Percentiles rank a stretch among this genome's conserved stretches.
phyloP scores from a whole-genome alignment of 1,140 invertebrate species.

The Pomacea maculata region DNA sequence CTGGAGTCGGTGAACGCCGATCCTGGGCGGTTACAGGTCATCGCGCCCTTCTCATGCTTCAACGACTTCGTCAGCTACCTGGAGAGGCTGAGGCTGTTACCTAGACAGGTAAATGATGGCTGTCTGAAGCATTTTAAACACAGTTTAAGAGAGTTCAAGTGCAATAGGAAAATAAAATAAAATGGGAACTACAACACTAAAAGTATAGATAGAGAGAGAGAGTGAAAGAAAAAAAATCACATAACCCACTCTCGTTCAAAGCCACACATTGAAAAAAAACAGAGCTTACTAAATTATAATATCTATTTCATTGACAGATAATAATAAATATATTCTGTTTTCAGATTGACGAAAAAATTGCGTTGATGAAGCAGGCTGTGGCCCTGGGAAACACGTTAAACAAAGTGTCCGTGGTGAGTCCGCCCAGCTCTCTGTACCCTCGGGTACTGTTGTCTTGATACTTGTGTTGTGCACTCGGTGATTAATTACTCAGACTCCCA shows the following conservation, averaged over 20 bases:
- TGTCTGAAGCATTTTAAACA: too few species aligned
- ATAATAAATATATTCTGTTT: slow-evolving; percentile 1
- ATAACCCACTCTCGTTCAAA: too few species aligned
- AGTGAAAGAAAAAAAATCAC: too few species aligned
- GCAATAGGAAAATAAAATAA: too few species aligned
- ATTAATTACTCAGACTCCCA: background rate
- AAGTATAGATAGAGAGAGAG: too few species aligned
- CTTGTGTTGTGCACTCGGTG: too few species aligned
- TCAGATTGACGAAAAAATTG: slow-evolving; percentile 43
- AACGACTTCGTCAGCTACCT: slow-evolving; percentile 46
- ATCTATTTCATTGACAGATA: too few species aligned
- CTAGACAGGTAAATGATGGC: slow-evolving; percentile 33
- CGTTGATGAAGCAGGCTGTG: slow-evolving; percentile 30
- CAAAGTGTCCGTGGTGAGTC: slow-evolving; percentile 42
- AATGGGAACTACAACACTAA: too few species aligned
- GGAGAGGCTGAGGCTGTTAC: slow-evolving; percentile 28
- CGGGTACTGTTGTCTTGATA: background rate
- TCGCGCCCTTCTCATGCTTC: slow-evolving; percentile 34
- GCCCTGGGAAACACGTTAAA: slow-evolving; percentile 31
- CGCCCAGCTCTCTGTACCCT: too few species aligned
- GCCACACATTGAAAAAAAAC: too few species aligned
- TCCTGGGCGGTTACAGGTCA: slow-evolving; percentile 17
- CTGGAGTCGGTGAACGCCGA: slow-evolving; percentile 39
- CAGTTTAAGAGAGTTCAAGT: too few species aligned
- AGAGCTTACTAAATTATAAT: too few species aligned